Evolutionary conservation across 2,888 invertebrate genomes (phyloP).

Genomic region (Acanthosepion pharaonis): DNA sequence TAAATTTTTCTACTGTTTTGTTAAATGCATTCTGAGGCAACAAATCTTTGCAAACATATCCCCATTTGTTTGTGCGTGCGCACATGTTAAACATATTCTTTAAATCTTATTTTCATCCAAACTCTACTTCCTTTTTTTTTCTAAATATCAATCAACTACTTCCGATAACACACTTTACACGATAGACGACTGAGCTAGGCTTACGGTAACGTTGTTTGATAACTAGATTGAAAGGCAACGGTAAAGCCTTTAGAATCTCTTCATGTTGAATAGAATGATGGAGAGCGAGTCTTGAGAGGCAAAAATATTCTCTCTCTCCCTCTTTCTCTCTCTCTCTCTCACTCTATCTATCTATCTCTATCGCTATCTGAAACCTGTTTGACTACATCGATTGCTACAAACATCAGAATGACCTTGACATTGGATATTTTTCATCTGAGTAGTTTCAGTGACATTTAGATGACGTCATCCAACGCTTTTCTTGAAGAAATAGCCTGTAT

Average conservation of each 20-base stretch:
- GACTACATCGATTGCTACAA: neutral
- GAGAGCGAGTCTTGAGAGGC: neutral
- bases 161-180: neutral
- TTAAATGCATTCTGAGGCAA: too few relatives aligned
- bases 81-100: too few relatives aligned
- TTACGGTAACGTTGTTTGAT: neutral
- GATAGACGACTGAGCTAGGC: neutral
- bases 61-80: too few relatives aligned
- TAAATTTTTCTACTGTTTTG: too few relatives aligned
- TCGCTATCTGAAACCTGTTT: neutral
- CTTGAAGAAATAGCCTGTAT: neutral
- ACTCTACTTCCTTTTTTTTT: too few relatives aligned
- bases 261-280: neutral
- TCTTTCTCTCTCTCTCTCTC: too few relatives aligned
- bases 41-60: too few relatives aligned
- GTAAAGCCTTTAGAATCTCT: neutral
- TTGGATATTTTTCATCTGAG: neutral
- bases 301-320: neutral
- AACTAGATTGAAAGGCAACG: too few relatives aligned
- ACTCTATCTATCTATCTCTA: too few relatives aligned
- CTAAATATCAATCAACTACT: neutral
- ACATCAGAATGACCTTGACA: neutral
- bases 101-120: too few relatives aligned
- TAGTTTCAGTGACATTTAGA: neutral
- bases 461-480: neutral